phyloP scores from a whole-genome alignment of 2,888 invertebrate genomes.

The Xylocampa areola region DNA sequence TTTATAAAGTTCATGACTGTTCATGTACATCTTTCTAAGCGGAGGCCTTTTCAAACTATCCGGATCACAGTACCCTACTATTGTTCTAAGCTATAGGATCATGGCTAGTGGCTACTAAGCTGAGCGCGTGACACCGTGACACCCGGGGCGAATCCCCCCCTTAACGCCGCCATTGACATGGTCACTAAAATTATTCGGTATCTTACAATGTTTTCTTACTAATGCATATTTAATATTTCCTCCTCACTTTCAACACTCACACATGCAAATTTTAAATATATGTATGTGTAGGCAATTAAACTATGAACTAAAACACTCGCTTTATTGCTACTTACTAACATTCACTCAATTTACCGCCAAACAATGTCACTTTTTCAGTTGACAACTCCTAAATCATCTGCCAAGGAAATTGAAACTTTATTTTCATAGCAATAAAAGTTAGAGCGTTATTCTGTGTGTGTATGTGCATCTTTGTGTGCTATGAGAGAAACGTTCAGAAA shows the following conservation, averaged over 20 bases:
- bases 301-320: constrained; percentile 20
- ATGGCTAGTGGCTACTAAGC: too few species aligned
- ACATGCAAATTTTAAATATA: neutral
- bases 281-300: constrained; percentile 11
- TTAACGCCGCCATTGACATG: too few species aligned
- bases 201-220: too few species aligned
- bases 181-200: too few species aligned
- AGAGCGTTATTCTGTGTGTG: neutral
- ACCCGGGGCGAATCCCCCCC: too few species aligned
- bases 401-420: constrained; percentile 8
- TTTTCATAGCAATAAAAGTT: accelerated
- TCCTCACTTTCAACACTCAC: neutral
- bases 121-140: too few species aligned
- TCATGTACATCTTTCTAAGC: too few species aligned
- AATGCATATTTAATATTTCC: neutral
- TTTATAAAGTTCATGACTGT: too few species aligned
- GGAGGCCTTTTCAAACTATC: too few species aligned
- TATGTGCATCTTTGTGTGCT: constrained; percentile 3
- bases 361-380: constrained; percentile 5
- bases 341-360: constrained; percentile 26
- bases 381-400: neutral
- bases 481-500: constrained; percentile 36
- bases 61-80: too few species aligned
- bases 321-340: constrained; percentile 26
- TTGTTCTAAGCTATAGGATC: too few species aligned